These are phyloP conservation scores for Neuroterus valhalla DNA, from an alignment of 1,140 invertebrate genomes.

Conservation along the genomic window DNA sequence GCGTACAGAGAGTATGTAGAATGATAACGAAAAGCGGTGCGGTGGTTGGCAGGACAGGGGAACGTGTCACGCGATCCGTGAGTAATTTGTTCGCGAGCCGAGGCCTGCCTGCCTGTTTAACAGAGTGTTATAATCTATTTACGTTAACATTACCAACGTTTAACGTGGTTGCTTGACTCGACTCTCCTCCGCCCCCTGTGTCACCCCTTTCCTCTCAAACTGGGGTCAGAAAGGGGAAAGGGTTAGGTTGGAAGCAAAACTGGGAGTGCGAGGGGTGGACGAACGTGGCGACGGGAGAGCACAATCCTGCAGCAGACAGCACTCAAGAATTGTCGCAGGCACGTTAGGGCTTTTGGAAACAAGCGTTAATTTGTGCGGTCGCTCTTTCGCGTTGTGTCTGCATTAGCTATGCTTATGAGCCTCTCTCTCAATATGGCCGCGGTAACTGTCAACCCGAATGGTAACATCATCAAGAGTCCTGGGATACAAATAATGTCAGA, in stretches of 20 bases:
- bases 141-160: constrained; percentile 77
- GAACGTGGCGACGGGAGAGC: constrained; percentile 45
- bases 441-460: constrained; percentile 3
- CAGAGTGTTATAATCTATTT: constrained; percentile 77
- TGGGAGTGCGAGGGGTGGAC: constrained; percentile 46
- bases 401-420: constrained; percentile 56
- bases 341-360: constrained; percentile 74
- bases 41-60: constrained; percentile 73
- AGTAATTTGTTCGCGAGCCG: constrained; percentile 73
- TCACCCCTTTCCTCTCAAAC: constrained; percentile 52
- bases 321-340: constrained; percentile 75
- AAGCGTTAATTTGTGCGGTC: constrained; percentile 73
- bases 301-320: constrained; percentile 72
- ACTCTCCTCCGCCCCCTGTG: constrained; percentile 43
- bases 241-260: constrained; percentile 42
- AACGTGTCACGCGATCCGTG: constrained; percentile 75
- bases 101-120: constrained; percentile 72
- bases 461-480: not conserved
- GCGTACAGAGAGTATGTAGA: constrained; percentile 63
- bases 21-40: constrained; percentile 72
- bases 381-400: constrained; percentile 62
- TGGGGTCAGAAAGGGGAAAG: constrained; percentile 54
- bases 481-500: not conserved
- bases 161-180: constrained; percentile 70
- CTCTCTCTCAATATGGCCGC: constrained; percentile 47